Base-by-base conservation (phyloP, 2,888 invertebrate species). In the Didymodactylos carnosus region DNA sequence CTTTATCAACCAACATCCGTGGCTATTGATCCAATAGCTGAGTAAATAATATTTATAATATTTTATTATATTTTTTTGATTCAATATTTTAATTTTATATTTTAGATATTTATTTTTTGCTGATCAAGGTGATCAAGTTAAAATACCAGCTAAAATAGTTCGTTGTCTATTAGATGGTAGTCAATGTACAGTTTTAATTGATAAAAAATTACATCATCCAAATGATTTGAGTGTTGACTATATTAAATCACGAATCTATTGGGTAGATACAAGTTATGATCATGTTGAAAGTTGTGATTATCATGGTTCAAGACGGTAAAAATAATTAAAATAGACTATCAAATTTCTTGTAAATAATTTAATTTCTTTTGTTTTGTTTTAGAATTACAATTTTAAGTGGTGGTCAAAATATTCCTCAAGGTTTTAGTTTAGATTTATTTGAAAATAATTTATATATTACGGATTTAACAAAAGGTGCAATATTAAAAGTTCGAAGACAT, bases 361-460 rank as follows among this genome's bases (percentile, higher is more conserved):
- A 16, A 7, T 27, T 2, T 2, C 39, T 29, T 23, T 27, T 70
- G 2, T 40, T 11, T 46, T 49, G 75, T 69, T 70, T 76, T 62
- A 62, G 62, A 35, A 35, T 77, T 7, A 79, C 78, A 4, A 78
- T 81, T 7, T n/a, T 80, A 11, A 78, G 79, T 4, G 80, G 80
- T 23, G 79, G 80, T 25, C 73, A 77, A 19, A 77, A 76, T 69
- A 78, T 80, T 19, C 82, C 81, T 0, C 78, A 79, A 3, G 79
- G 80, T 1, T 76, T 79, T 11, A 78, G 78, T 39, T 83, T 98
- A 43, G 91, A 94, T 0, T 85, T 95, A 11, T 97, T 97, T 82
- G 97, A 98, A 82, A 94, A 97, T 80, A 91, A 91, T 0, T 85
- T 98, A 74, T 98, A 94, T 84, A 97, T 94, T 92, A 94, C 94